Evolutionary conservation across 1,140 invertebrate genomes (phyloP), one percentile per base, ranked within the genome.

Genomic region (Himalopsyche phryganea): DNA sequence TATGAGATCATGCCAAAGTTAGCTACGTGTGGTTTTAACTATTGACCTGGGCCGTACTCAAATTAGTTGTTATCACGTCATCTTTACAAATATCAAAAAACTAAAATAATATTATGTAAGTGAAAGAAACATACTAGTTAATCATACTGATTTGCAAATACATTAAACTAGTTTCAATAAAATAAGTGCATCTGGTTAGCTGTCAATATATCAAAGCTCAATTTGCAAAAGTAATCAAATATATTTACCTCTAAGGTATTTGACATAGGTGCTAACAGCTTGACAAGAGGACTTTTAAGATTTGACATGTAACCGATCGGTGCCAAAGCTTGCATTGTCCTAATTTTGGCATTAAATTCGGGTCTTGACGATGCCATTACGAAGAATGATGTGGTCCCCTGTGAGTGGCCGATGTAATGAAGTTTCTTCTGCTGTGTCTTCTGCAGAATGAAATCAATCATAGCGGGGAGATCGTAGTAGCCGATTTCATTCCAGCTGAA

Each of bases 401-500:
- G 74, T 0, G 76, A 79, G 64, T 86, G 82, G 0, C 83, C 85
- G 6, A 87, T 71, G 66, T 86, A 87, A 58, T 77, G 69, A 38
- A 86, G 41, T 23, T 79, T 67, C 23, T 69, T 67, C 6, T 74
- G 67, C 1, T 72, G 70, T 1, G 84, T 86, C 18, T 63, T 65
- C 2, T 72, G 69, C 6, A 87, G 58, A 10, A 83, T 75, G 67
- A 84, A 83, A 61, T 86, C 77, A 17, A 91, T 69, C 66, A 82
- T 81, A 1, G 86, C 80, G 11, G 88, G 85, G 15, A 89, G 58
- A 71, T 90, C 88, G 61, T 81, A 83, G 6, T 78, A 68, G 1
- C 84, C 86, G 71, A 89, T 86, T 72, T 91, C 86, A 65, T 90
- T 83, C 70, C 78, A 89, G 63, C 84, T 87, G 65, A 71, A 78